These are phyloP conservation scores for Platysternon megacephalum DNA, from an alignment of 2,113 vertebrate species.

Conservation along the genomic window DNA sequence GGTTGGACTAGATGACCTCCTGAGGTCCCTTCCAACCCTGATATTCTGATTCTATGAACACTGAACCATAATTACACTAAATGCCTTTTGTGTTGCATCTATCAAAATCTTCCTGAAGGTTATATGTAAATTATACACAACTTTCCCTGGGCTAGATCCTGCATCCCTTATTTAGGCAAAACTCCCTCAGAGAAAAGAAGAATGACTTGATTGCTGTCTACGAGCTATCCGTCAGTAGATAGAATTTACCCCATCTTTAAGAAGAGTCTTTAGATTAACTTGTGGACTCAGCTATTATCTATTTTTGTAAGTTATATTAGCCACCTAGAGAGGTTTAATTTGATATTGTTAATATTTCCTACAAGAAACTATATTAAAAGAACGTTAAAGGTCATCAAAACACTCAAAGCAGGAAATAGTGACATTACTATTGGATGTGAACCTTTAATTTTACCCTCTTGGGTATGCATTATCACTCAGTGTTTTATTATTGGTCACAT, in stretches of 20 bases:
- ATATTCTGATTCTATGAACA: not conserved
- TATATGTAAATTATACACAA: constrained; percentile 7
- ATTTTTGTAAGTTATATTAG: not conserved
- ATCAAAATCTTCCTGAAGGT: constrained; percentile 32
- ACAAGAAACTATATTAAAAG: not conserved
- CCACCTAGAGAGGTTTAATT: not conserved
- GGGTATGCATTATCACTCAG: not conserved
- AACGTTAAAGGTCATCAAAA: not conserved
- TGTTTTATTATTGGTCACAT: not conserved
- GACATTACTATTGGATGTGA: not conserved
- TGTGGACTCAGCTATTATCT: not conserved
- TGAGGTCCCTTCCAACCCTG: too few species aligned
- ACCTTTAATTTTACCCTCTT: not conserved
- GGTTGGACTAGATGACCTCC: too few species aligned
- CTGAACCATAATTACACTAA: constrained; percentile 36
- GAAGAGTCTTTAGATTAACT: constrained; percentile 7
- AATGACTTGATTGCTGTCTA: not conserved
- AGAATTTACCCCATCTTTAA: not conserved
- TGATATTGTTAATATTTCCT: not conserved
- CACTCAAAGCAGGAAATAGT: not conserved
- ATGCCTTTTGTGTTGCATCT: constrained; percentile 39
- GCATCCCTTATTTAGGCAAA: constrained; percentile 16
- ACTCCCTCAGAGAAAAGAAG: not conserved
- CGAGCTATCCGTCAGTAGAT: not conserved
- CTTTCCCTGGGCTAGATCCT: not conserved